Evolutionary conservation across 2,888 invertebrate genomes (phyloP), one percentile per base, ranked within the genome.

Genomic region (Pyrochroa serraticornis): DNA sequence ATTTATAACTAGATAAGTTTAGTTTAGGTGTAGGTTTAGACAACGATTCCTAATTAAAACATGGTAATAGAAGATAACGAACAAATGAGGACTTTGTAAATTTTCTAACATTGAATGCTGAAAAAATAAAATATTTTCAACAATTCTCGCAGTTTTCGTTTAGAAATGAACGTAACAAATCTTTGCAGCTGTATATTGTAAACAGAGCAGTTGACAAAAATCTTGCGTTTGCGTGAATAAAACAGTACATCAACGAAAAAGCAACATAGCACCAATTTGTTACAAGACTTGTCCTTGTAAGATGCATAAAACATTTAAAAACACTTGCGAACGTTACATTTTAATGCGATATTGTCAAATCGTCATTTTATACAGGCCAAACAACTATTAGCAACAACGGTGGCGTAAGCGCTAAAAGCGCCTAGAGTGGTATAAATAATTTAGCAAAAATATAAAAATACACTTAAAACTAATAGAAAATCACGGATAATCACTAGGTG

Each of bases 401-500:
- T 32, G 32, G 49, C 41, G 47, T 34, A 14, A 49, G 38, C 42
- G 47, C 43, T 37, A 44, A 65, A 51, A 46, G 52, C 46, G 53
- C 53, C 22, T 52, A 10, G 32, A 44, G 3, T 3, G 22, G 56
- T 64, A 64, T 62, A 62, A 66, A 66, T 65, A 65, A 66, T 68
- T 65, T 65, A 66, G 66, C 63, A 59, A 66, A 65, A 66, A 68
- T 68, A 68, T 65, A 68, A 63, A 65, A 68, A 64, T 65, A 67
- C 64, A 65, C 62, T 51, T 63, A 67, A 52, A 61, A 60, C 63
- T 60, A 65, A 58, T 2, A 55, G 50, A 60, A 60, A 65, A 67
- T 67, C 67, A 67, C 66, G 65, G 65, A 61, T 60, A 64, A 55
- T 58, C 54, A 59, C 58, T 39, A 22, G 38, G 30, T 43, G 46